Conservation (phyloP, 1,140 invertebrate species). For the Leptinotarsa defecta region DNA sequence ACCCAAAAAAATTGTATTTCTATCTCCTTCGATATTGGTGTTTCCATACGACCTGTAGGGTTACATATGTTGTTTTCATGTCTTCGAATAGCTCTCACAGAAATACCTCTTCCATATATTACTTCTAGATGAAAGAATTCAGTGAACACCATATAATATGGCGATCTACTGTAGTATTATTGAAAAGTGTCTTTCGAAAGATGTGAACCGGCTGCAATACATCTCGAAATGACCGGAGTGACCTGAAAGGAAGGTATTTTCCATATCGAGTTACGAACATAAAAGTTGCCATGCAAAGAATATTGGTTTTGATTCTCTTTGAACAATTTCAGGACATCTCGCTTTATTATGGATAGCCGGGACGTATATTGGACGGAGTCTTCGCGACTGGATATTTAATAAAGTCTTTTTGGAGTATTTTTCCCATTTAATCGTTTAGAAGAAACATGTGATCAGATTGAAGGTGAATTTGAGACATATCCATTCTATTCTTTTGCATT, state of each 20-base stretch:
- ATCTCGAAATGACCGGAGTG: background rate
- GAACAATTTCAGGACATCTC: background rate
- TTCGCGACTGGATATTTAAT: too few relatives aligned
- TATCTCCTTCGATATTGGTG: too few relatives aligned
- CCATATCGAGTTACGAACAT: background rate
- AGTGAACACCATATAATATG: background rate
- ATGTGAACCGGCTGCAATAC: background rate
- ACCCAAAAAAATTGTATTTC: too few relatives aligned
- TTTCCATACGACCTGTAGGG: too few relatives aligned
- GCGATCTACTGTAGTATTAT: background rate
- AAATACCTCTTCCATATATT: conserved; percentile 1
- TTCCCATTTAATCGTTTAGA: too few relatives aligned
- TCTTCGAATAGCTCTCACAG: background rate
- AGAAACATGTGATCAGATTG: too few relatives aligned
- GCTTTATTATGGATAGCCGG: conserved; percentile 5
- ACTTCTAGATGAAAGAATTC: background rate
- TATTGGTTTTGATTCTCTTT: conserved; percentile 1
- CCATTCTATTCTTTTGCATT: too few relatives aligned
- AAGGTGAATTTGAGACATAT: too few relatives aligned
- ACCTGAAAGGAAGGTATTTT: conserved; percentile 5
- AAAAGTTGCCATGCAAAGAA: conserved; percentile 4
- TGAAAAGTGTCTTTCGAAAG: conserved; percentile 1
- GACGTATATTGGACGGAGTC: background rate
- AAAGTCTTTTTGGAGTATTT: too few relatives aligned
- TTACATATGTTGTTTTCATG: too few relatives aligned